Conservation (phyloP, 2,113 vertebrate species). For the Phasianus colchicus region DNA sequence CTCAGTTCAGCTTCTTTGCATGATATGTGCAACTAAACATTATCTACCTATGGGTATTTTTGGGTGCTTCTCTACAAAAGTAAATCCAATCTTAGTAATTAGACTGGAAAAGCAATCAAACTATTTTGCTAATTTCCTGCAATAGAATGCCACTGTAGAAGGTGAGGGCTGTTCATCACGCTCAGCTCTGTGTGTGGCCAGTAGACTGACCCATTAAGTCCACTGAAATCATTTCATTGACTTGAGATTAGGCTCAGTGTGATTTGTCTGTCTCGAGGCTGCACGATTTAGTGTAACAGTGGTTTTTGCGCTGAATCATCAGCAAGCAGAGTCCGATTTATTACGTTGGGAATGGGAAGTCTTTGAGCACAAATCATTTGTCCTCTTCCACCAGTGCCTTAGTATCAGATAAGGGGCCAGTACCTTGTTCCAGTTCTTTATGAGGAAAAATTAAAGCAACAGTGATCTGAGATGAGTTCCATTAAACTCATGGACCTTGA, state of each 20-base stretch:
- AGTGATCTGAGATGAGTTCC: background rate
- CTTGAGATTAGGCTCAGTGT: background rate
- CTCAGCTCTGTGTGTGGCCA: background rate
- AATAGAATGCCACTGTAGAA: background rate
- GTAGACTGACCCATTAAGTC: background rate
- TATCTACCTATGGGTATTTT: background rate
- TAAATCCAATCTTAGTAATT: background rate
- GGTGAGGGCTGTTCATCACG: background rate
- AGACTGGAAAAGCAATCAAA: background rate
- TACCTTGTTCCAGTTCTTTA: background rate
- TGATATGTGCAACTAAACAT: background rate
- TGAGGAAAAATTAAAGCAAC: background rate
- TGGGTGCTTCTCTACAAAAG: background rate
- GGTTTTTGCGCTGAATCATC: conserved; percentile 1
- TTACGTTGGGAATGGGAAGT: background rate
- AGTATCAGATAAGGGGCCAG: background rate
- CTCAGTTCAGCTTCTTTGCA: background rate
- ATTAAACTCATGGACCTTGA: conserved; percentile 40
- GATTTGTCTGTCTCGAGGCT: background rate
- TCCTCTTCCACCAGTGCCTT: background rate
- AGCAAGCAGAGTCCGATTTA: background rate
- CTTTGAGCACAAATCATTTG: background rate
- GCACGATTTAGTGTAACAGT: background rate
- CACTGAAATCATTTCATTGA: background rate
- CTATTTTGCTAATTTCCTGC: background rate